Evolutionary conservation across 2,113 vertebrate species (phyloP).

Genomic region (Silurus glanis): DNA sequence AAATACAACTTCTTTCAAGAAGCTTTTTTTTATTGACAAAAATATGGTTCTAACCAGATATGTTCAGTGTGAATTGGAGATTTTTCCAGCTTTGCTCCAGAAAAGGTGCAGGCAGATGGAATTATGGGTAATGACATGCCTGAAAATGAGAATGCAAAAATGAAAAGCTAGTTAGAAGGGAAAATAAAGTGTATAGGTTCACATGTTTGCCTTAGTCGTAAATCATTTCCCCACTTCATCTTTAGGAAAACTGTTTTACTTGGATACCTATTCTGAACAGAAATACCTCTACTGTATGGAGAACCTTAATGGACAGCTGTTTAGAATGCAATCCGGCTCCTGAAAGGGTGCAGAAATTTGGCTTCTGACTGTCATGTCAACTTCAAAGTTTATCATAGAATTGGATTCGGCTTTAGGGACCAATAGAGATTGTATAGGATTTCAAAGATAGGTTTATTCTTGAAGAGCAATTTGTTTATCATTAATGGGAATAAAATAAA

Average conservation of each 20-base stretch:
- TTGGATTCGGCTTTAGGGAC: not conserved
- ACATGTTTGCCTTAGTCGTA: too few species aligned
- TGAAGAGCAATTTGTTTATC: not conserved
- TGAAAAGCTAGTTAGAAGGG: not conserved
- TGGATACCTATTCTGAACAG: not conserved
- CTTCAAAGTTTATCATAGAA: not conserved
- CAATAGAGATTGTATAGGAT: not conserved
- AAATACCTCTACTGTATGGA: not conserved
- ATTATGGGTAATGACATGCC: conserved; percentile 71
- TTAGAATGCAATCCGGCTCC: not conserved
- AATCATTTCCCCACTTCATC: not conserved
- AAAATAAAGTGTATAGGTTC: not conserved
- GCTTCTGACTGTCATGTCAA: not conserved
- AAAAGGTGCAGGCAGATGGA: conserved; percentile 70
- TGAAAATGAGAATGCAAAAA: conserved; percentile 61
- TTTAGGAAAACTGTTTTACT: not conserved
- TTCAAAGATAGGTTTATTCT: not conserved
- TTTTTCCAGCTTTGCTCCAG: conserved; percentile 34
- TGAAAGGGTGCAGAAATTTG: not conserved
- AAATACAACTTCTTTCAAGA: not conserved
- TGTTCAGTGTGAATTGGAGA: conserved; percentile 37
- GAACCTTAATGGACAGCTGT: not conserved
- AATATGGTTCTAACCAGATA: conserved; percentile 44
- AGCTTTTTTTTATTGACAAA: not conserved
- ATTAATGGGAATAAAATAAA: not conserved